phyloP scores from a whole-genome alignment of 2,797 vertebrate species.

The Ctenopoma multispine region DNA sequence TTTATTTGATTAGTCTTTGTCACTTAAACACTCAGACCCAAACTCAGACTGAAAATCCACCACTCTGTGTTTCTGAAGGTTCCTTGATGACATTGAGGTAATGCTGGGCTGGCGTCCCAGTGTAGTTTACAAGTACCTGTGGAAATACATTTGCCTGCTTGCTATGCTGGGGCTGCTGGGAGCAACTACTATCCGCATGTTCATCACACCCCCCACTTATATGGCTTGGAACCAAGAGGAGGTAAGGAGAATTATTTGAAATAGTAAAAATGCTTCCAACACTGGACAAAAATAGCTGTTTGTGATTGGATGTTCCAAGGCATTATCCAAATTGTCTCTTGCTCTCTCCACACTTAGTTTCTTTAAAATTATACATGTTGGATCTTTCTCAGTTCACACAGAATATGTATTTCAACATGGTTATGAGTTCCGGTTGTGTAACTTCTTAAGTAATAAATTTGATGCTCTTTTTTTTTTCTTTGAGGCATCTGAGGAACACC shows the following conservation, averaged over 20 bases:
- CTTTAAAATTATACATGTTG: too few species aligned
- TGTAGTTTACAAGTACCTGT: conserved; percentile 84
- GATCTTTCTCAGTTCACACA: background rate
- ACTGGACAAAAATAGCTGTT: background rate
- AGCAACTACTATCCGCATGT: conserved; percentile 74
- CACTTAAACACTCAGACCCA: too few species aligned
- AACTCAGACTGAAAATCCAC: background rate
- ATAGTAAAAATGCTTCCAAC: background rate
- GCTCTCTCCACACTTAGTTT: background rate
- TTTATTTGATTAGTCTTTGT: too few species aligned
- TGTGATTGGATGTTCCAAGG: background rate
- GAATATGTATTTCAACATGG: background rate
- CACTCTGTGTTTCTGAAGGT: conserved; percentile 74
- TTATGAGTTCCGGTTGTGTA: background rate
- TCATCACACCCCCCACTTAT: conserved; percentile 78
- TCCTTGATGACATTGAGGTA: conserved; percentile 82
- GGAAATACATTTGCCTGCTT: conserved; percentile 84
- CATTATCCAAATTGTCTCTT: background rate
- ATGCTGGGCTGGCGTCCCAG: conserved; percentile 83
- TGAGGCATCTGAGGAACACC: conserved; percentile 80
- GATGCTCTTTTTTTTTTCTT: background rate
- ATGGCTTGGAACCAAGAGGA: conserved; percentile 82
- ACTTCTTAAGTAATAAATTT: background rate
- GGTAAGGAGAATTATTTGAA: conserved; percentile 67
- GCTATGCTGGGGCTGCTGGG: conserved; percentile 85